phyloP scores from a whole-genome alignment of 2,113 vertebrate species.

The Thamnaconus septentrionalis region DNA sequence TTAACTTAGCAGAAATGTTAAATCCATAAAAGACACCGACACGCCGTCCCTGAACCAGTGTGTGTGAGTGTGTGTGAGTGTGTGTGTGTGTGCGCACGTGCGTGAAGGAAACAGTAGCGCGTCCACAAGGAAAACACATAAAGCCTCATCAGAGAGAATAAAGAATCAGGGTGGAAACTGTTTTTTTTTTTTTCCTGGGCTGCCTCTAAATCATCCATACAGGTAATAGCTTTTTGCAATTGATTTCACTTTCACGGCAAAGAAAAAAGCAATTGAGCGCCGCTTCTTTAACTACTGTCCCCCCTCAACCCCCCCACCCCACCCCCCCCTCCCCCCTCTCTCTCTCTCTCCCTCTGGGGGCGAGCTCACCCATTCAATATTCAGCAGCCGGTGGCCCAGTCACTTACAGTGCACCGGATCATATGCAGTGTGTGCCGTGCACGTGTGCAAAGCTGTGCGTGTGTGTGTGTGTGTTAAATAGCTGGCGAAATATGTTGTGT shows the following conservation, averaged over 20 bases:
- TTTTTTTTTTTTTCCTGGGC: conserved; percentile 10
- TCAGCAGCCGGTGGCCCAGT: conserved; percentile 43
- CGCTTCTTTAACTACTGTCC: conserved; percentile 53
- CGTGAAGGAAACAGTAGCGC: background rate
- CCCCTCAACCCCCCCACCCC: background rate
- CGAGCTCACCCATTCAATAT: conserved; percentile 36
- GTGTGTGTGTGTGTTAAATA: background rate
- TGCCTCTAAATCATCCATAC: conserved; percentile 50
- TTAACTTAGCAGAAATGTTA: too few species aligned
- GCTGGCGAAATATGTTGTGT: too few species aligned
- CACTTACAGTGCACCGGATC: conserved; percentile 29
- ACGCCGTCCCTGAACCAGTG: too few species aligned
- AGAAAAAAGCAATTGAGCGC: conserved; percentile 39
- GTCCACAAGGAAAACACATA: conserved; percentile 7
- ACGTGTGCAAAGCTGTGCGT: too few species aligned
- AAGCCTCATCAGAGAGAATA: background rate
- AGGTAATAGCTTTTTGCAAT: conserved; percentile 50
- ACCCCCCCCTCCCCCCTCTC: too few species aligned
- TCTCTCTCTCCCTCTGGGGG: conserved; percentile 9
- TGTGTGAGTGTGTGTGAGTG: too few species aligned
- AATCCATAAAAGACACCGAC: too few species aligned
- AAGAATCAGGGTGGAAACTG: conserved; percentile 20
- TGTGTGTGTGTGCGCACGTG: too few species aligned
- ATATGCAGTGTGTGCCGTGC: conserved; percentile 29
- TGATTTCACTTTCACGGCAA: conserved; percentile 55